Conservation (phyloP, 2,797 vertebrate species). For the Pempheris klunzingeri region DNA sequence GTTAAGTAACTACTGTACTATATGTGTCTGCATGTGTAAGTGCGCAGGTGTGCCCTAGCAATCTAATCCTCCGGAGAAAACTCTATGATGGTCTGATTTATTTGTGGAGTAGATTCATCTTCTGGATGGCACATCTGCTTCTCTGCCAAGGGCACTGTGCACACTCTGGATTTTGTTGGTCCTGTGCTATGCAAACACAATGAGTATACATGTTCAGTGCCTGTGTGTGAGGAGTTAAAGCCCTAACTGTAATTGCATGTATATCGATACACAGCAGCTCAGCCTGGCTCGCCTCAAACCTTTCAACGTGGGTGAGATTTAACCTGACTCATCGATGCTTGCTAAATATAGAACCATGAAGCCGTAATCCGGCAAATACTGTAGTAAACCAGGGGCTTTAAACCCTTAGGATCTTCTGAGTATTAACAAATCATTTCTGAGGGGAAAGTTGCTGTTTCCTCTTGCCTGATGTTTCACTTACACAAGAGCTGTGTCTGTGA, state of each 20-base stretch:
- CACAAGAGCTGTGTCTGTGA: constrained; percentile 28
- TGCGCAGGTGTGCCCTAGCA: constrained; percentile 81
- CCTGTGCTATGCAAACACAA: constrained; percentile 43
- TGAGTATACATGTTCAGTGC: constrained; percentile 40
- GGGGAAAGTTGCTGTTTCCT: constrained; percentile 43
- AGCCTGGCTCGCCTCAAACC: constrained; percentile 43
- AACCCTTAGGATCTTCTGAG: constrained; percentile 45
- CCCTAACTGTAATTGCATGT: constrained; percentile 32
- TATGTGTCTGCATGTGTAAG: constrained; percentile 55
- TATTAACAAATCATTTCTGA: constrained; percentile 54
- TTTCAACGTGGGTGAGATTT: constrained; percentile 44
- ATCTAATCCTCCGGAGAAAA: constrained; percentile 70
- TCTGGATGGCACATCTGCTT: constrained; percentile 71
- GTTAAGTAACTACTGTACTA: constrained; percentile 49
- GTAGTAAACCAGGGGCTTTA: constrained; percentile 26
- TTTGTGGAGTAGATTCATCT: constrained; percentile 80
- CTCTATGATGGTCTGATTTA: constrained; percentile 71
- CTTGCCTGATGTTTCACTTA: constrained; percentile 31
- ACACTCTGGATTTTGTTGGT: constrained; percentile 40
- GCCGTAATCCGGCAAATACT: constrained; percentile 59
- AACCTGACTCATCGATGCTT: constrained; percentile 66
- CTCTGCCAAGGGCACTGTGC: constrained; percentile 50
- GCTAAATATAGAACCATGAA: constrained; percentile 60
- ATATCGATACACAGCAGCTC: constrained; percentile 43
- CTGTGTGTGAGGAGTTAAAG: constrained; percentile 38